Evolutionary conservation across 1,140 invertebrate species (phyloP), one percentile per base, ranked within the genome.

Genomic region (Medauroidea extradentata): DNA sequence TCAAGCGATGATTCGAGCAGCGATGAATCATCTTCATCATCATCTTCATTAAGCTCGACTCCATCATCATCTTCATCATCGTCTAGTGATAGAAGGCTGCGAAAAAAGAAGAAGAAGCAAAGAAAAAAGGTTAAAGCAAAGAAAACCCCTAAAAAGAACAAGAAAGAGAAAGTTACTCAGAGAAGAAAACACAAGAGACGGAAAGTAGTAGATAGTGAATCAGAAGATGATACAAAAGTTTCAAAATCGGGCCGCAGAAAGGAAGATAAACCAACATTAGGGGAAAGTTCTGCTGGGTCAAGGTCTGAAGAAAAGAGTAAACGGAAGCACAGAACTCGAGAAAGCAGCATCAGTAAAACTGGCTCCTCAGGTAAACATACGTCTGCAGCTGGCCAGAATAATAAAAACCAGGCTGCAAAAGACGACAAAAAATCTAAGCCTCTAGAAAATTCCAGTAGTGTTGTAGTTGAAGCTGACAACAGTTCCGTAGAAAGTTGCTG

Each of bases 71-170:
- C 48, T 23, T 50, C 48, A 13, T 50, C 49, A 29, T 51, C 49
- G 13, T 51, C 49, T 4, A 24, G 9, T 48, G 25, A 29, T 34
- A 34, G 49, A 8, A 51, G 29, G 29, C 11, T 19, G 27, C 16
- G 53, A 13, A 43, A 24, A 27, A 55, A 46, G n/a, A 55, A 25
- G 16, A 55, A 42, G 41, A 55, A 42, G 41, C 29, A 34, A 34
- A 34, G 23, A 34, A 13, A 43, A 24, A 44, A 55, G 39, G 23
- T 29, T 11, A 23, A 55, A 42, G 41, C 42, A 24, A 27, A 43
- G 24, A 16, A 55, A 55, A 46, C n/a, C 13, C 11, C 25, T 16
- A 44, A 55, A 43, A 18, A 27, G 25, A 24, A 14, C 24, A 24
- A 55, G 23, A 27, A 55, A 55, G 21, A 34, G 4, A 42, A 43